These are phyloP conservation scores for Macquaria ambigua DNA, from an alignment of 2,113 vertebrate species.

Conservation along the genomic window DNA sequence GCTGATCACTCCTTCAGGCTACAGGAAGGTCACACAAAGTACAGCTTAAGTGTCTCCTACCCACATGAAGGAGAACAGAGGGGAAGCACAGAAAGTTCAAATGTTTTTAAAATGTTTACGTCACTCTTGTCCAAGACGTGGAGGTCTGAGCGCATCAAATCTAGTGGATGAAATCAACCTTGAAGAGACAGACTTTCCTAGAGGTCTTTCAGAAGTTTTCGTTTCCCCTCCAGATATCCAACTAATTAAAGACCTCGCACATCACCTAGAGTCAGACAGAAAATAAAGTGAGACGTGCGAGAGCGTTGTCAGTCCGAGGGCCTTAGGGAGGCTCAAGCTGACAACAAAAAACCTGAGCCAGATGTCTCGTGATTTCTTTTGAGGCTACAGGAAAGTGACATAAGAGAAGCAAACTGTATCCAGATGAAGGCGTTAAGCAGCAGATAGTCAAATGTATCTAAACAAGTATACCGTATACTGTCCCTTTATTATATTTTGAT, in stretches of 20 bases:
- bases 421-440: slow-evolving; percentile 13
- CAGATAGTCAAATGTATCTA: background rate
- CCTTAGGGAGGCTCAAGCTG: slow-evolving; percentile 45
- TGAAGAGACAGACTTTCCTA: slow-evolving; percentile 26
- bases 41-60: background rate
- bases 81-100: background rate
- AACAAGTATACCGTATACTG: background rate
- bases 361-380: slow-evolving; percentile 58
- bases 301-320: slow-evolving; percentile 53
- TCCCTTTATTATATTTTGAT: background rate
- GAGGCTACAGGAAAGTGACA: slow-evolving; percentile 35
- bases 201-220: slow-evolving; percentile 26
- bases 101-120: background rate
- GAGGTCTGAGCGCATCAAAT: background rate
- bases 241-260: slow-evolving; percentile 52
- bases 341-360: slow-evolving; percentile 53
- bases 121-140: background rate
- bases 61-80: background rate
- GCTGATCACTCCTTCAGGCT: background rate
- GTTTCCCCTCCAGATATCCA: slow-evolving; percentile 33
- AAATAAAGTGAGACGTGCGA: slow-evolving; percentile 47
- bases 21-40: slow-evolving; percentile 27
- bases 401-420: background rate
- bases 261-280: slow-evolving; percentile 43
- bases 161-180: slow-evolving; percentile 18